Base-by-base conservation (phyloP, 2,888 invertebrate genomes). In the Pandemis heparana region DNA sequence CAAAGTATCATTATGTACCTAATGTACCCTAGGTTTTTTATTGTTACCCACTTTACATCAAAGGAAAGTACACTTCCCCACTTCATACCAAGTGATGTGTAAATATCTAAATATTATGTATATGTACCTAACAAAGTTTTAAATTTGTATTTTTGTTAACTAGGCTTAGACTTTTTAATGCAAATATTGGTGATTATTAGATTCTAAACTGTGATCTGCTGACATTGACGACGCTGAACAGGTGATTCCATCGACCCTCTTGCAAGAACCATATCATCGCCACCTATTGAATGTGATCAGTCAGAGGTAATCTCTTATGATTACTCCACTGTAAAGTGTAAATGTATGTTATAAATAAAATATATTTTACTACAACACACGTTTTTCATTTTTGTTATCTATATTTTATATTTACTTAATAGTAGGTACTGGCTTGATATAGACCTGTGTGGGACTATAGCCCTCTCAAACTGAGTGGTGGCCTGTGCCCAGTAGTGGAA, bases 241-340 rank as follows among this genome's bases (percentile, higher is more conserved):
- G 64, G 46, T 32, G 32, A 64, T 16, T 43, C 43, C 63, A 63
- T 39, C 43, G 43, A 43, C 46, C 56, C 53, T 43, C 46, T 69
- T 71, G 62, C 67, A 63, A 61, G 56, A 71, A 62, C 77, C 75
- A 77, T 75, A 77, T 74, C 75, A 68, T 48, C 16, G 51, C 18
- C 48, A 60, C 38, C 4, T n/a, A 38, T 59, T 53, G 53, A 53
- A 18, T 53, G 10, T 56, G 38, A 63, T 56, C 59, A 41, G 68
- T 63, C 73, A 63, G 64, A 68, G 64, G 53, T 70, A 74, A 69
- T 74, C 48, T 46, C 63, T 70, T 62, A 48, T 56, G 72, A 74
- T 43, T 69, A 69, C 69, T 59, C 41, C 60, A 64, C 59, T 74
- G 60, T 53, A 18, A 69, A 64, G 48, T 74, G 51, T 53, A 18